These are phyloP conservation scores for Syngnathoides biaculeatus DNA, from an alignment of 2,113 vertebrate species.

Conservation along the genomic window DNA sequence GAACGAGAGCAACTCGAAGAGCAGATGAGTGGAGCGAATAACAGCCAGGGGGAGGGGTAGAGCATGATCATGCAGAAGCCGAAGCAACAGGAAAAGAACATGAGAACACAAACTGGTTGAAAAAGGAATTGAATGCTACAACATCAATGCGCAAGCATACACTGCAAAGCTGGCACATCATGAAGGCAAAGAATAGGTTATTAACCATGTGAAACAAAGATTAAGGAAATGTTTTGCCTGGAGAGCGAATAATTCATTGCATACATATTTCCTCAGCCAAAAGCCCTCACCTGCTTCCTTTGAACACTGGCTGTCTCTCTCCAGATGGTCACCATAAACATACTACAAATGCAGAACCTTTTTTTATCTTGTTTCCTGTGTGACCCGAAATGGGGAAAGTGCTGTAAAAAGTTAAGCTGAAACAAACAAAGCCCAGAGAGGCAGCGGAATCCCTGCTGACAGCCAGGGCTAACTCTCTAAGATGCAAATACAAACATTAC, in stretches of 20 bases:
- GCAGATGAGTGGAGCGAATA: conserved; percentile 44
- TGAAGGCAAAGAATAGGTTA: conserved; percentile 8
- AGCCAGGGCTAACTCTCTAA: conserved; percentile 13
- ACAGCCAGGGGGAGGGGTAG: conserved; percentile 51
- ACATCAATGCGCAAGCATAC: conserved; percentile 14
- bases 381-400: background rate
- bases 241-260: conserved; percentile 15
- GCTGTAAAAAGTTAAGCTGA: conserved; percentile 27
- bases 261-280: conserved; percentile 22
- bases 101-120: conserved; percentile 38
- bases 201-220: conserved; percentile 10
- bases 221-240: conserved; percentile 5
- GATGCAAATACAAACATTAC: conserved; percentile 48
- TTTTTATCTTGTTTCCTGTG: conserved; percentile 57
- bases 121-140: conserved; percentile 32
- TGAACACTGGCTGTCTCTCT: conserved; percentile 25
- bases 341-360: conserved; percentile 47
- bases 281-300: conserved; percentile 44
- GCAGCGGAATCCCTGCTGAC: conserved; percentile 14
- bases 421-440: conserved; percentile 7
- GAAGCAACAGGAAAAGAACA: conserved; percentile 61
- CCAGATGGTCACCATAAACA: conserved; percentile 41
- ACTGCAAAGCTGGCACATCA: background rate
- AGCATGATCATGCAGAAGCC: conserved; percentile 48
- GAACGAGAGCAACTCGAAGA: conserved; percentile 41